phyloP scores from a whole-genome alignment of 2,113 vertebrate species.

The Limanda limanda region DNA sequence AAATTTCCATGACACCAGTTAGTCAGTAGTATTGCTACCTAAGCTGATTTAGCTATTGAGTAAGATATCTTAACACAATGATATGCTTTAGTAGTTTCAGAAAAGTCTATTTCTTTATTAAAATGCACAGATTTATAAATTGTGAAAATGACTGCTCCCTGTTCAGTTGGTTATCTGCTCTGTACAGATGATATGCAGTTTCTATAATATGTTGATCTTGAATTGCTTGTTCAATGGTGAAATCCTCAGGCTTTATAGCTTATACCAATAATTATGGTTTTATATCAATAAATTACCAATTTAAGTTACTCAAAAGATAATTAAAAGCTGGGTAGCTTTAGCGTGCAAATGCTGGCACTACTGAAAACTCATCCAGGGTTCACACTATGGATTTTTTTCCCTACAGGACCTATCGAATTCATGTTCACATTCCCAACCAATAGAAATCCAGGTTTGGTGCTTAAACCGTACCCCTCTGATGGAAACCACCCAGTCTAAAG shows the following conservation, averaged over 20 bases:
- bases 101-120: background rate
- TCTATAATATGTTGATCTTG: background rate
- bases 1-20: too few relatives aligned
- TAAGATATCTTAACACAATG: too few relatives aligned
- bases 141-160: background rate
- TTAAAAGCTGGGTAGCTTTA: too few relatives aligned
- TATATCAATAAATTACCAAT: background rate
- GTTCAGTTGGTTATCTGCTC: background rate
- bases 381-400: background rate
- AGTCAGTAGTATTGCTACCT: too few relatives aligned
- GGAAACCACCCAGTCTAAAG: slow-evolving; percentile 6
- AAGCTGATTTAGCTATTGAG: too few relatives aligned
- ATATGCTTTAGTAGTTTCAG: background rate
- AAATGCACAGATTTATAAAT: background rate
- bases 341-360: too few relatives aligned
- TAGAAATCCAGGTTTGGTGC: too few relatives aligned
- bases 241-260: background rate
- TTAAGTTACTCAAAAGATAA: background rate
- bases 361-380: too few relatives aligned
- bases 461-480: background rate
- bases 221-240: background rate
- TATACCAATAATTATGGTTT: too few relatives aligned
- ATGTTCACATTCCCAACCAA: too few relatives aligned
- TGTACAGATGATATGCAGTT: background rate
- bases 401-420: too few relatives aligned